These are phyloP conservation scores for Rhizoglyphus robini DNA, from an alignment of 1,140 invertebrate genomes.

Conservation along the genomic window DNA sequence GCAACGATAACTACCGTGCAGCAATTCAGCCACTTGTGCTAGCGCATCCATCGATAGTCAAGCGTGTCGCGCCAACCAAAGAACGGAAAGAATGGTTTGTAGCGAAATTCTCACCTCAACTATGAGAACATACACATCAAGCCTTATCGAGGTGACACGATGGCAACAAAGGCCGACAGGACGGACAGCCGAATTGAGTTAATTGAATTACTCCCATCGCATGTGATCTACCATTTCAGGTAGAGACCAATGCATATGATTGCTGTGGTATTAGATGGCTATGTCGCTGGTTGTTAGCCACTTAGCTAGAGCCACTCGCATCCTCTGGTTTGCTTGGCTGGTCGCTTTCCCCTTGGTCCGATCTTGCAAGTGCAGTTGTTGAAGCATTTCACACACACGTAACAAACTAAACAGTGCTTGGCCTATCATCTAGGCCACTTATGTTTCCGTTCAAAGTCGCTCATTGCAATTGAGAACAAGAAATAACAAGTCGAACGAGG, in stretches of 20 bases:
- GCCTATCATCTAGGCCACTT: not conserved
- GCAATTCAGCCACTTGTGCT: not conserved
- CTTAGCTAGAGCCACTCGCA: too few species aligned
- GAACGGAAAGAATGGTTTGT: not conserved
- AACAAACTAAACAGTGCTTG: not conserved
- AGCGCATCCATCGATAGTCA: not conserved
- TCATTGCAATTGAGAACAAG: not conserved
- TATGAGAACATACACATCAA: not conserved
- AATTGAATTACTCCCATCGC: too few species aligned
- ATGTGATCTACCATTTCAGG: too few species aligned
- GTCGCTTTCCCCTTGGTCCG: too few species aligned
- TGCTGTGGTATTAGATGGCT: too few species aligned
- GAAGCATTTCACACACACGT: constrained; percentile 5
- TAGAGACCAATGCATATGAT: too few species aligned
- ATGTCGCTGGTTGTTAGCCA: too few species aligned
- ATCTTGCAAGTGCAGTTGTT: too few species aligned
- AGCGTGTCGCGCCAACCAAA: not conserved
- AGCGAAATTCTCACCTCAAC: not conserved
- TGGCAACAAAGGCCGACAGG: too few species aligned
- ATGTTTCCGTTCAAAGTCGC: constrained; percentile 2
- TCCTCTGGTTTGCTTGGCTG: too few species aligned
- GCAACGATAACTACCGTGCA: not conserved
- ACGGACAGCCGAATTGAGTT: too few species aligned
- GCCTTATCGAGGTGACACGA: too few species aligned
- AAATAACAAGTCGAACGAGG: not conserved